Base-by-base conservation (phyloP, 1,140 invertebrate genomes). In the Drosophila simulans region DNA sequence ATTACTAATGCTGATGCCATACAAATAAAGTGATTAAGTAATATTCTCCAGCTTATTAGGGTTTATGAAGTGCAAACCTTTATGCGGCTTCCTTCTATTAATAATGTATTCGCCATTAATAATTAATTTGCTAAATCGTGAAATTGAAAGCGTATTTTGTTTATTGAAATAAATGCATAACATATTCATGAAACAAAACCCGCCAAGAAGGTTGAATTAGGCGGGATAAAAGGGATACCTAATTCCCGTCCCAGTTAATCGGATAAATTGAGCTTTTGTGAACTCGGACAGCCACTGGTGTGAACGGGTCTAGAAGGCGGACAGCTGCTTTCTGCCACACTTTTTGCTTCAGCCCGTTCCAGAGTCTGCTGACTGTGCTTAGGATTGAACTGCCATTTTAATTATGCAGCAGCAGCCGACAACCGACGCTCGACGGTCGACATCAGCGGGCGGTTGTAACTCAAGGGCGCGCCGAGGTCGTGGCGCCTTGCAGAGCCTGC, bases 331-430 rank as follows among this genome's bases (percentile, higher is more conserved):
- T 49, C 63, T 31, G 51, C 51, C 31, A 22, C 31, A 31, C 31
- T 31, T 31, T 31, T 3, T 10, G 31, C 31, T 31, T 31, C 3
- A 31, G 31, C 3, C 22, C n/a, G 12, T 31, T 31, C 8, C 27
- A 52, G 12, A 22, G 49, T 42, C 40, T 46, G 54, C 58, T 51
- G 57, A 40, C 62, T 57, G 55, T 62, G 68, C 68, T 85, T 70
- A 46, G 82, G 74, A 82, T 82, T 88, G 70, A 71, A 75, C 70
- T 82, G 79, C 62, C 60, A 72, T 88, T 86, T 86, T 88, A 86
- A 86, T 86, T 86, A 86, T 86, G 83, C 84, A 83, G 76, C 52
- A 70, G 68, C 42, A 55, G 54, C 37, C 37, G 11, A 15, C 59
- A 20, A 37, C 17, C 49, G 46, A 40, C 48, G 8, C 25, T n/a